Evolutionary conservation across 2,797 vertebrate genomes (phyloP), one percentile per base, ranked within the genome.

Genomic region (Scomberomorus guttatus): DNA sequence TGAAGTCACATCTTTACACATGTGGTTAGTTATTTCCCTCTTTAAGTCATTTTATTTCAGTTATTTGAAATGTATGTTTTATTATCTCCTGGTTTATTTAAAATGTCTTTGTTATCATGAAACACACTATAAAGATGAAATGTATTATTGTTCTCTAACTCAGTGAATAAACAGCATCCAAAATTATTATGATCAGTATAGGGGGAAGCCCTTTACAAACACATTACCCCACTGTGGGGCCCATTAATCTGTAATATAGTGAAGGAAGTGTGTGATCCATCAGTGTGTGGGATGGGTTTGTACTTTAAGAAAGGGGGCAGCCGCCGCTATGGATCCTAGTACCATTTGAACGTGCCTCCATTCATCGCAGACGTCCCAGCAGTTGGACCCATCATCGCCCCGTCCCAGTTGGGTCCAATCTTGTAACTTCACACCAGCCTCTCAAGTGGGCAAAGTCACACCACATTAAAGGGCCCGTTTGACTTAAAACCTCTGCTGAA

Each of bases 401-500:
- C 63, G 14, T 88, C 83, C 79, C 72, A 82, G 89, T 90, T 85
- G 79, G 90, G 87, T 88, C 87, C 83, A 90, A 92, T 91, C 91
- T 80, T 87, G 90, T 88, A 93, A 93, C 92, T 91, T 95, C 90
- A 94, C 93, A 92, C 91, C 85, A 85, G 85, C 78, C 86, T 94
- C 94, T 94, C 87, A 95, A 95, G 94, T 93, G 93, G 94, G 92
- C 86, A 79, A 85, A 87, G 91, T 91, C 87, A 66, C 54, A 85
- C 95, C 95, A 95, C 95, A 95, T 94, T 89, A 96, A 94, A 94
- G 80, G 55, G 65, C 54, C 60, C 5, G 68, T 81, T 89, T 90
- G 82, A 89, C 86, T 86, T 69, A 51, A 79, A 89, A 81, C 85
- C 83, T 81, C 79, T 81, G 63, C 77, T n/a, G 69, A 79, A 81